Evolutionary conservation across 1,140 invertebrate species (phyloP).

Genomic region (Calliphora vicina): DNA sequence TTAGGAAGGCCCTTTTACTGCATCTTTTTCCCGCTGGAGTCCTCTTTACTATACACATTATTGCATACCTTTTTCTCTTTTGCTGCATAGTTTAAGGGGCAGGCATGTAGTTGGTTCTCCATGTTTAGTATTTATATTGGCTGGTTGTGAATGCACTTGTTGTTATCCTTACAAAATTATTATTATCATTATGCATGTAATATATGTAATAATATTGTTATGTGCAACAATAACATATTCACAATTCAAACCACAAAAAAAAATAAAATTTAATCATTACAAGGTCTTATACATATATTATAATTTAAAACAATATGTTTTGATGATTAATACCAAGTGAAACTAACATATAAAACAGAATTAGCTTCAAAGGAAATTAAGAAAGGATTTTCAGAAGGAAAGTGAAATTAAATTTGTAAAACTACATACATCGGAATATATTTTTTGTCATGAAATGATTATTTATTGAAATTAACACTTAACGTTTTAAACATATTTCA

Average conservation of each 20-base stretch:
- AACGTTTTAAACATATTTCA: too few relatives aligned
- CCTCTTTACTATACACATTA: neutral
- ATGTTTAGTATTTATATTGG: neutral
- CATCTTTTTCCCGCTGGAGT: too few relatives aligned
- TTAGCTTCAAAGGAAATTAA: neutral
- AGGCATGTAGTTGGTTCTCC: neutral
- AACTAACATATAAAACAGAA: neutral
- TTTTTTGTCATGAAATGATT: too few relatives aligned
- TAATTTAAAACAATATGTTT: neutral
- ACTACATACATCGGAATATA: too few relatives aligned
- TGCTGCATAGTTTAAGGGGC: neutral
- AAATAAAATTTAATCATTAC: neutral
- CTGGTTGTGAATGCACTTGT: neutral
- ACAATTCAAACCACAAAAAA: too few relatives aligned
- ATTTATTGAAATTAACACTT: too few relatives aligned
- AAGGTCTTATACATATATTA: too few relatives aligned
- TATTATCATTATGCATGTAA: neutral
- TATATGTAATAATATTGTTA: neutral
- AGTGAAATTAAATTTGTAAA: too few relatives aligned
- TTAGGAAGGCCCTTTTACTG: too few relatives aligned
- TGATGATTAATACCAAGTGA: neutral
- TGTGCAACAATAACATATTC: neutral
- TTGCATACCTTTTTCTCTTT: neutral
- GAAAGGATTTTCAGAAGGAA: neutral
- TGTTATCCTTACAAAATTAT: neutral